Percentiles rank a stretch among this genome's conserved stretches.
phyloP scores from a whole-genome alignment of 1,140 invertebrate species.

The Nautilus pompilius region DNA sequence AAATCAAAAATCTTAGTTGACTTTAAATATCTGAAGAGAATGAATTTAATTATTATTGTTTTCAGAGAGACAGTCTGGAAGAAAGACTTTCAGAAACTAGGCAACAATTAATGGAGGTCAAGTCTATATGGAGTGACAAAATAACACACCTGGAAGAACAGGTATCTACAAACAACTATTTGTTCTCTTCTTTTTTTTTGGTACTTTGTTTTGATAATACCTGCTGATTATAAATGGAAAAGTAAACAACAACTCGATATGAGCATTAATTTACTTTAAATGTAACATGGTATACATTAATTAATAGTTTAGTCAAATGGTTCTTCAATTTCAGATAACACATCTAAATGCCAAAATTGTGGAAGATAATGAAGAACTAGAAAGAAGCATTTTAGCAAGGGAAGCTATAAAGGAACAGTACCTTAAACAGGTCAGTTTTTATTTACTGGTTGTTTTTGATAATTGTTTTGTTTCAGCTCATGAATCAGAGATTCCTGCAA shows the following conservation, averaged over 20 bases:
- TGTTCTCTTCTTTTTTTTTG: too few species aligned
- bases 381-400: constrained; percentile 21
- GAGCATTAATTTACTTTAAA: too few species aligned
- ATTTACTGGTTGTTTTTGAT: background rate
- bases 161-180: too few species aligned
- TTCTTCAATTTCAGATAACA: constrained; percentile 59
- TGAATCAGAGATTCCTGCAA: too few species aligned
- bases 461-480: background rate
- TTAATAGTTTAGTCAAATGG: too few species aligned
- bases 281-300: too few species aligned
- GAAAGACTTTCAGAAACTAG: constrained; percentile 78
- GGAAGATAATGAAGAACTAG: constrained; percentile 50
- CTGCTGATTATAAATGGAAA: too few species aligned
- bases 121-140: constrained; percentile 84
- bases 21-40: background rate
- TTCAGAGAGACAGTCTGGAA: constrained; percentile 56
- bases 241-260: too few species aligned
- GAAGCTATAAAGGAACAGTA: constrained; percentile 33
- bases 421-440: constrained; percentile 33
- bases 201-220: too few species aligned
- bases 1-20: background rate
- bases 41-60: background rate
- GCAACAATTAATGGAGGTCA: constrained; percentile 80
- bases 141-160: constrained; percentile 79
- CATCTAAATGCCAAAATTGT: constrained; percentile 51